phyloP scores from a whole-genome alignment of 1,140 invertebrate species.

The Brachionus paranguensis region DNA sequence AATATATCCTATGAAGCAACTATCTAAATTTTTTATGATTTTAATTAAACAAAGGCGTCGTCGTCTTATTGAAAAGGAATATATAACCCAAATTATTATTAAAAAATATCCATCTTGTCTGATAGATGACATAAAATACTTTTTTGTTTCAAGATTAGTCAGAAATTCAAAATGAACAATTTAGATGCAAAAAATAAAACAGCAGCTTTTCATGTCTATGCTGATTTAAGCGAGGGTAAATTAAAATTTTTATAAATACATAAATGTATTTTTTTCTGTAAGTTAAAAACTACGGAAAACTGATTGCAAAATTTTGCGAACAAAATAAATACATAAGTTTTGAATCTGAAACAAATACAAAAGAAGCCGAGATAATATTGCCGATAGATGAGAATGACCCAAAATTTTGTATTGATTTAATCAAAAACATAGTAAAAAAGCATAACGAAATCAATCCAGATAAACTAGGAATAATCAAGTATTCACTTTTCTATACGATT shows the following conservation, averaged over 20 bases:
- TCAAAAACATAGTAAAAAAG: neutral
- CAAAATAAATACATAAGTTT: neutral
- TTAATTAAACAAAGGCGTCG: too few species aligned
- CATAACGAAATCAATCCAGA: neutral
- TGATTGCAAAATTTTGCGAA: neutral
- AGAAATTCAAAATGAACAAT: neutral
- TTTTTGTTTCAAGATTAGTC: too few species aligned
- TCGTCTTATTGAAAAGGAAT: too few species aligned
- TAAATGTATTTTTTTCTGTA: neutral
- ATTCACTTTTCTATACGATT: neutral
- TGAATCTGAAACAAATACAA: neutral
- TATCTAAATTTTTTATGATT: too few species aligned
- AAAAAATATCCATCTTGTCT: too few species aligned
- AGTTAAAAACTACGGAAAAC: slow-evolving; percentile 36
- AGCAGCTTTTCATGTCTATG: slow-evolving; percentile 37
- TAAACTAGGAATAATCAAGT: neutral
- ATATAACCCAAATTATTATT: too few species aligned
- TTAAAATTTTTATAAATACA: neutral
- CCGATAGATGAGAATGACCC: slow-evolving; percentile 11
- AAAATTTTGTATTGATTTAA: neutral
- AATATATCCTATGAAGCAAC: too few species aligned
- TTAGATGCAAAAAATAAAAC: neutral
- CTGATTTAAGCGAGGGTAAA: slow-evolving; percentile 5
- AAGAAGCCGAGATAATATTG: slow-evolving; percentile 8
- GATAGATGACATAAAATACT: too few species aligned